phyloP scores from a whole-genome alignment of 2,797 vertebrate species.

The Liasis olivaceus region DNA sequence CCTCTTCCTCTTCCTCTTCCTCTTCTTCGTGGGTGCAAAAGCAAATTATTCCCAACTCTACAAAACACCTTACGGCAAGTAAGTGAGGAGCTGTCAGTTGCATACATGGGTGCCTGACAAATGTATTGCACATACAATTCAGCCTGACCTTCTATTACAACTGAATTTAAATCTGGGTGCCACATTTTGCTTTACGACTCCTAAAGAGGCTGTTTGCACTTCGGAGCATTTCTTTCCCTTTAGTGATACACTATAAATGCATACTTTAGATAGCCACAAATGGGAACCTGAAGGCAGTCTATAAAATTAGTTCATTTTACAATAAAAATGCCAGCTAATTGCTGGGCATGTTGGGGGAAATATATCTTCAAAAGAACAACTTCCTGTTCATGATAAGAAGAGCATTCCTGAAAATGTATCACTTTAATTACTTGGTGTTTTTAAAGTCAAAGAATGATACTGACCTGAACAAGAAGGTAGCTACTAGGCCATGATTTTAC shows the following conservation, averaged over 20 bases:
- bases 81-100: constrained; percentile 67
- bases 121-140: constrained; percentile 67
- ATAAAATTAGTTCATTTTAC: constrained; percentile 69
- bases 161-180: constrained; percentile 68
- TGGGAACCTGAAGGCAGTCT: constrained; percentile 58
- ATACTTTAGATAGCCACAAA: constrained; percentile 57
- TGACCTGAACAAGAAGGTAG: constrained; percentile 2
- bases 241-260: constrained; percentile 63
- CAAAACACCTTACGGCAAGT: constrained; percentile 61
- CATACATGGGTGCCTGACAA: constrained; percentile 67
- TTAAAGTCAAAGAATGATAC: constrained; percentile 19
- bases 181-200: constrained; percentile 56
- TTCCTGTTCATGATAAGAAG: constrained; percentile 47
- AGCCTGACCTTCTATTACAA: constrained; percentile 67
- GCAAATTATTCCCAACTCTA: constrained; percentile 59
- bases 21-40: constrained; percentile 48
- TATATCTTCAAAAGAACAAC: constrained; percentile 49
- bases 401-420: constrained; percentile 31
- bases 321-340: constrained; percentile 65
- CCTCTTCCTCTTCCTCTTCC: too few relatives aligned
- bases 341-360: constrained; percentile 56
- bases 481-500: not conserved
- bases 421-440: constrained; percentile 22
- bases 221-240: constrained; percentile 50
- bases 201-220: constrained; percentile 66